A percentile compares a stretch with the other conserved stretches of the same genome.
phyloP scores from a whole-genome alignment of 53 echinoderm and acorn worm species.

The Crossaster papposus region DNA sequence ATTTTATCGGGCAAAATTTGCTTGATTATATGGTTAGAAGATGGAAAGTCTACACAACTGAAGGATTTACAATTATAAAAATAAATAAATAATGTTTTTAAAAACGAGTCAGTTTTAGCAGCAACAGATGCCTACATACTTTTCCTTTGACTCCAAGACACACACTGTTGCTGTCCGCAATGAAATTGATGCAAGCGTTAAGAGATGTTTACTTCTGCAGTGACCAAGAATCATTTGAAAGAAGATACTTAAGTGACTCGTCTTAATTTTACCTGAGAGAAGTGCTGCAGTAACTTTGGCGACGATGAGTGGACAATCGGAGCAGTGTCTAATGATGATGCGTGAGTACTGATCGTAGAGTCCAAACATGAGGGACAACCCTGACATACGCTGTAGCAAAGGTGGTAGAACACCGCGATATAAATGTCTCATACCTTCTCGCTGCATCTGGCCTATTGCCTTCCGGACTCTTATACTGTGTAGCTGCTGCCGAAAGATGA shows the following conservation, averaged over 20 bases:
- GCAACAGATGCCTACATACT: no score
- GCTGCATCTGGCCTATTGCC: conserved; percentile 76
- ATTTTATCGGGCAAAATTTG: no score
- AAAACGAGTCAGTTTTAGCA: no score
- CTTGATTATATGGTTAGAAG: no score
- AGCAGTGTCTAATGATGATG: conserved; percentile 68
- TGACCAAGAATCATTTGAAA: background rate
- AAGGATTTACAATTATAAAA: no score
- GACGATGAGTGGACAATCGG: conserved; percentile 47
- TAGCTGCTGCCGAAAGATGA: conserved; percentile 94
- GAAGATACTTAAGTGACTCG: no score
- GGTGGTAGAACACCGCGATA: conserved; percentile 95
- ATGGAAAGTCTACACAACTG: no score
- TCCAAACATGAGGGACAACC: conserved; percentile 94
- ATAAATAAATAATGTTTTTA: no score
- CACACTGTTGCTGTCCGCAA: no score
- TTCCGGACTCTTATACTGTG: conserved; percentile 75
- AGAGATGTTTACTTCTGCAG: no score
- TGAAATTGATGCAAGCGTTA: no score
- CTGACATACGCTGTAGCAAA: conserved; percentile 84
- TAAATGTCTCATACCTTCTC: conserved; percentile 75
- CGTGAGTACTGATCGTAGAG: conserved; percentile 92
- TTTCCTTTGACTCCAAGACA: no score
- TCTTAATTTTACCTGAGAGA: conserved; percentile 92
- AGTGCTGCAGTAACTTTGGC: conserved; percentile 78